A percentile compares a stretch with the other conserved stretches of the same genome.
Evolutionary conservation across 2,113 vertebrate genomes (phyloP).

Genomic region (Etia nguti): DNA sequence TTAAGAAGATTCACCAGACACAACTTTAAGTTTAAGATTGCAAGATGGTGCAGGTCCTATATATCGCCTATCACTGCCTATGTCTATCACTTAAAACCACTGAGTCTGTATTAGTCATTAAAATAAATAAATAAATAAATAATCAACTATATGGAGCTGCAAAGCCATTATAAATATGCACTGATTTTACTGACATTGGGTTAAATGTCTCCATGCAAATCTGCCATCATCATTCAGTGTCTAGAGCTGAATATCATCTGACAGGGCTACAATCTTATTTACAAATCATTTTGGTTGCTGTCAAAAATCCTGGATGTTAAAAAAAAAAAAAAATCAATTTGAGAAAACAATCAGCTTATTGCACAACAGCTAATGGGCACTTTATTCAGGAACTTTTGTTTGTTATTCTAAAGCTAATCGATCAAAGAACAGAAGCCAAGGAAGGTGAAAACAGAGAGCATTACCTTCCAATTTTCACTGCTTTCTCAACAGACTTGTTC

Average conservation of each 20-base stretch:
- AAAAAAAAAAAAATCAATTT: not conserved
- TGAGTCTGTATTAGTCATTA: not conserved
- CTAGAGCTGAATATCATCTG: not conserved
- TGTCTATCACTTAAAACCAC: not conserved
- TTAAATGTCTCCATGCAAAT: not conserved
- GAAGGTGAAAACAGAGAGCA: slow-evolving; percentile 10
- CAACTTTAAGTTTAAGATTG: not conserved
- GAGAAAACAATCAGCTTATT: not conserved
- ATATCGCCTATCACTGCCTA: not conserved
- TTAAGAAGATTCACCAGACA: not conserved
- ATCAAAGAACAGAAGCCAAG: slow-evolving; percentile 14
- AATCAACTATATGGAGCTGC: not conserved
- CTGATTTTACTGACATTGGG: not conserved
- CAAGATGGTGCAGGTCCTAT: not conserved
- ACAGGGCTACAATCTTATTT: not conserved
- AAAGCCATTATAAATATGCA: not conserved
- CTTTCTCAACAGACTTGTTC: not conserved
- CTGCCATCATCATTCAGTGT: not conserved
- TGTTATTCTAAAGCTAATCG: slow-evolving; percentile 17
- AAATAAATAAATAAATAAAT: not conserved
- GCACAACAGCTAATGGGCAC: slow-evolving; percentile 26
- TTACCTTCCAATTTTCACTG: not conserved
- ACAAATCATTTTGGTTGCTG: not conserved
- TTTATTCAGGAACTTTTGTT: slow-evolving; percentile 7
- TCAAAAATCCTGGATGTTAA: not conserved